Conservation (phyloP, 1,140 invertebrate genomes). For the Nasonia giraulti region DNA sequence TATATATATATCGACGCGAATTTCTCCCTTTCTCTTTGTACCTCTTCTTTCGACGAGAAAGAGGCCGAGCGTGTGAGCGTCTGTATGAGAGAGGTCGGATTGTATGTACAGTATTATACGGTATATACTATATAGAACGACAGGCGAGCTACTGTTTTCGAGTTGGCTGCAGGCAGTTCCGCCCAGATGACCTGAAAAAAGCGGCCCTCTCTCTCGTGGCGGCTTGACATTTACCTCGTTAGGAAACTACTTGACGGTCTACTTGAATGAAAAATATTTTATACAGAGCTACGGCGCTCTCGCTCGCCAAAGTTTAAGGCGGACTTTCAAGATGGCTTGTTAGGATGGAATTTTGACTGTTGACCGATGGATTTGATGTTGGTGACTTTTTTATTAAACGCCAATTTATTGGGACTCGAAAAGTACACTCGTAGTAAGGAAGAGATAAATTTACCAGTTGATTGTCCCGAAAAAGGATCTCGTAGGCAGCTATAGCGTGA, state of each 20-base stretch:
- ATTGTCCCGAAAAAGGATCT: too few relatives aligned
- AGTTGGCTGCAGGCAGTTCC: neutral
- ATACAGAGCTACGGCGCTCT: neutral
- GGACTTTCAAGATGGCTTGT: neutral
- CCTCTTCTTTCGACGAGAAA: neutral
- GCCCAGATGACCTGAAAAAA: slow-evolving; percentile 29
- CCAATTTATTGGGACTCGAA: too few relatives aligned
- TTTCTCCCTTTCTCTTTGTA: neutral
- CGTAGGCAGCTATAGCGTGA: too few relatives aligned
- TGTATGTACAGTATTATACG: neutral
- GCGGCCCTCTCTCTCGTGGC: neutral
- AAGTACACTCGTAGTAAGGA: too few relatives aligned
- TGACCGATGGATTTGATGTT: neutral
- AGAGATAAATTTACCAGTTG: too few relatives aligned
- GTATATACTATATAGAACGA: neutral
- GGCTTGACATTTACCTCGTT: slow-evolving; percentile 39
- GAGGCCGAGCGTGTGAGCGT: neutral
- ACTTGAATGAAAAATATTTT: slow-evolving; percentile 22
- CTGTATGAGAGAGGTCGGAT: too few relatives aligned
- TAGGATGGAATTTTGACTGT: neutral
- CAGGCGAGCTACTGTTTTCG: neutral
- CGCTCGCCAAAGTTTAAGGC: neutral
- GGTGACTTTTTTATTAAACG: too few relatives aligned
- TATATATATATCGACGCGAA: neutral
- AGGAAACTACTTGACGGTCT: slow-evolving; percentile 10